Conservation (phyloP, 2,797 vertebrate species). For the Pseudochromis fuscus region DNA sequence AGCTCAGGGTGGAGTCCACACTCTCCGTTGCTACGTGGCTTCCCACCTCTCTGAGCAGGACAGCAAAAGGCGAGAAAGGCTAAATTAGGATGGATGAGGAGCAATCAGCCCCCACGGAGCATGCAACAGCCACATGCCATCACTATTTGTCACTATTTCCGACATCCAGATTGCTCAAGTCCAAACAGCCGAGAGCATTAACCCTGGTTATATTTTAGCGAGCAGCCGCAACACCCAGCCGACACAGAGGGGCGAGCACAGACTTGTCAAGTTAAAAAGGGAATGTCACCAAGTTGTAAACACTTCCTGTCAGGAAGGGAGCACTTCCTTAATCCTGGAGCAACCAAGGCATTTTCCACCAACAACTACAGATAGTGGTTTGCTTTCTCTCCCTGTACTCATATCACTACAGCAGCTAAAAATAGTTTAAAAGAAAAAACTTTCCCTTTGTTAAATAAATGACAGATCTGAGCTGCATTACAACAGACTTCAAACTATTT, state of each 20-base stretch:
- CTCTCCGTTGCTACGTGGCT: slow-evolving; percentile 49
- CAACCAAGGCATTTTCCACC: slow-evolving; percentile 75
- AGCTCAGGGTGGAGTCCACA: slow-evolving; percentile 64
- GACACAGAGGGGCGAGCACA: slow-evolving; percentile 68
- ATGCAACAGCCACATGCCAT: slow-evolving; percentile 27
- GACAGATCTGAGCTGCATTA: neutral
- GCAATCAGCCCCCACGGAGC: slow-evolving; percentile 28
- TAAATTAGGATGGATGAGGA: slow-evolving; percentile 22
- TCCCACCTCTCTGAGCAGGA: slow-evolving; percentile 59
- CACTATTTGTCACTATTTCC: slow-evolving; percentile 51
- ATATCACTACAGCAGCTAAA: slow-evolving; percentile 7
- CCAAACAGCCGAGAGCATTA: slow-evolving; percentile 51
- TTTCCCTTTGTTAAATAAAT: neutral
- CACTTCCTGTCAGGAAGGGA: slow-evolving; percentile 89
- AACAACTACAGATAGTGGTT: slow-evolving; percentile 67
- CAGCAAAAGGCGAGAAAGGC: slow-evolving; percentile 15
- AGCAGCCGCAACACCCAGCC: slow-evolving; percentile 63
- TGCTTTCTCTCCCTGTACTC: slow-evolving; percentile 18
- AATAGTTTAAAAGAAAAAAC: slow-evolving; percentile 16
- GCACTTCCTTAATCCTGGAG: slow-evolving; percentile 87
- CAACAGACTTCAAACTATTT: slow-evolving; percentile 1
- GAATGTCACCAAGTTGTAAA: slow-evolving; percentile 88
- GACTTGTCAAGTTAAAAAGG: slow-evolving; percentile 85
- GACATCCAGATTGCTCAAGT: slow-evolving; percentile 41
- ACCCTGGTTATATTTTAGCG: slow-evolving; percentile 59